These are phyloP conservation scores for Myoxocephalus aenaeus DNA, from an alignment of 2,797 vertebrate genomes.

Conservation along the genomic window DNA sequence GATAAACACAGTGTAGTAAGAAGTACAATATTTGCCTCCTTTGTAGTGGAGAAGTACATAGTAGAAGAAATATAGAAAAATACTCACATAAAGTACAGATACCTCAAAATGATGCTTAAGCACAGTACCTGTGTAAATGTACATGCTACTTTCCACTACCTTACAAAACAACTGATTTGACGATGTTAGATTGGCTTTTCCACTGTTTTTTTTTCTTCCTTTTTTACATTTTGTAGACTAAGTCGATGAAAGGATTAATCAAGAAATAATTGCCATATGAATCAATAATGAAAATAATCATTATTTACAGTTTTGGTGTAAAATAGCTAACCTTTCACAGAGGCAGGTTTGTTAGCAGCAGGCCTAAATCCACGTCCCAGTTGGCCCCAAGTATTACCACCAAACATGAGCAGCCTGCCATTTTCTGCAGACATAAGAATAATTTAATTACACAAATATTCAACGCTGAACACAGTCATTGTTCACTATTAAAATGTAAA, in stretches of 20 bases:
- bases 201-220: neutral
- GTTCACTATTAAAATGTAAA: constrained; percentile 11
- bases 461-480: neutral
- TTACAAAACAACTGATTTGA: neutral
- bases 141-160: neutral
- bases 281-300: neutral
- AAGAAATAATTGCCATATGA: neutral
- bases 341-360: constrained; percentile 85
- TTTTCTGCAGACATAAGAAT: constrained; percentile 79
- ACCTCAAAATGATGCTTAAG: neutral
- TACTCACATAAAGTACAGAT: neutral
- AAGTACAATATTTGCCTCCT: neutral
- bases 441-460: neutral
- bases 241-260: neutral
- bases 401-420: constrained; percentile 91
- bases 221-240: neutral
- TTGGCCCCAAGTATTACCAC: constrained; percentile 90
- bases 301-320: neutral
- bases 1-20: neutral
- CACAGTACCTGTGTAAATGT: neutral
- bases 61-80: neutral
- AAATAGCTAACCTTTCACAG: constrained; percentile 88
- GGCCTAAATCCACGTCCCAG: constrained; percentile 87
- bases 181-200: neutral
- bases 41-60: neutral